These are phyloP conservation scores for Epinotia ramella DNA, from an alignment of 2,888 invertebrate genomes.

Conservation along the genomic window DNA sequence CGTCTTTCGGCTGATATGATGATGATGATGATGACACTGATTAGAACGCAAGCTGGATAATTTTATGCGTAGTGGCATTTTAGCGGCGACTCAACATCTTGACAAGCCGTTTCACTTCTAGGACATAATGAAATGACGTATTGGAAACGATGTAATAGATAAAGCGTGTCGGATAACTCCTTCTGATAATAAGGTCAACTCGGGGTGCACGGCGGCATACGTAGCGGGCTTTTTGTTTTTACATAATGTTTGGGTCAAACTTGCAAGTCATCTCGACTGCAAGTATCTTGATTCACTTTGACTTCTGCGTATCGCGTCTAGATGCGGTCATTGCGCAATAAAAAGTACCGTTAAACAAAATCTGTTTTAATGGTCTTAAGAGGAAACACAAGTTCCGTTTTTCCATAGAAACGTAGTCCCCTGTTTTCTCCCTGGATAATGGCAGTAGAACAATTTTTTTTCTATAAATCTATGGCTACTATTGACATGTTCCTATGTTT, in stretches of 20 bases:
- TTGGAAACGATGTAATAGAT: background rate
- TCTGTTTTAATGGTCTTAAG: background rate
- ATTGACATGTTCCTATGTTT: too few relatives aligned
- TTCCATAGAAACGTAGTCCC: too few relatives aligned
- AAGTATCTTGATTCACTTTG: constrained; percentile 11
- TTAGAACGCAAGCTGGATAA: constrained; percentile 7
- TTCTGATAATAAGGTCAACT: background rate
- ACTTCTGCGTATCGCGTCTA: constrained; percentile 6
- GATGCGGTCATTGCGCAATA: constrained; percentile 1
- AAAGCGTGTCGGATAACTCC: background rate
- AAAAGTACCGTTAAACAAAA: constrained; percentile 2
- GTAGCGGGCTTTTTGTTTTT: constrained; percentile 6
- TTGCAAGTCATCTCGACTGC: constrained; percentile 19
- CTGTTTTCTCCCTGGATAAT: too few relatives aligned
- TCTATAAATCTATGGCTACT: too few relatives aligned
- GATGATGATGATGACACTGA: too few relatives aligned
- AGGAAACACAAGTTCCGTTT: too few relatives aligned
- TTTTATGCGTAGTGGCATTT: constrained; percentile 33
- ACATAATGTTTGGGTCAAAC: background rate
- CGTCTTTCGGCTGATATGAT: too few relatives aligned
- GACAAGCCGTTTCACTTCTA: background rate
- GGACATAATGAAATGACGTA: background rate
- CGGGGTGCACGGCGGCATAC: background rate
- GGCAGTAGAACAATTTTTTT: too few relatives aligned
- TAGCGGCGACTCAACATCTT: constrained; percentile 26